Base-by-base conservation (phyloP, 2,113 vertebrate species). In the Cebus imitator region DNA sequence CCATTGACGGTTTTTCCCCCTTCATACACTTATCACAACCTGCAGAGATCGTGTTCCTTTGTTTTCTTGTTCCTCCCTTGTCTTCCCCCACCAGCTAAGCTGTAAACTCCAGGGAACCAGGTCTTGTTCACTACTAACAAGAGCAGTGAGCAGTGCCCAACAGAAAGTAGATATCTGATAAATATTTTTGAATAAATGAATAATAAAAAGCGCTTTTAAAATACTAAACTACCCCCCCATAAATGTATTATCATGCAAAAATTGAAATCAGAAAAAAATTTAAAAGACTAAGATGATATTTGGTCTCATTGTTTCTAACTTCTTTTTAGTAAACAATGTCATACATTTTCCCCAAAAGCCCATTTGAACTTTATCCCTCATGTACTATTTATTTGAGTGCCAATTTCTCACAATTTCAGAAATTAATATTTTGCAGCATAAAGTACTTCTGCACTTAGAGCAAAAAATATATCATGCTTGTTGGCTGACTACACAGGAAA, bases 321-420 rank as follows among this genome's bases (percentile, higher is more conserved):
- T 35, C 94, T 95, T 92, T 89, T 58, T 50, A 96, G 70, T 13
- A 84, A 72, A 58, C 5, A 21, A 14, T 18, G n/a, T 11, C 32
- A 50, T 57, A 30, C 8, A 78, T 85, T 75, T 84, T n/a, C 6
- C 45, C 9, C 14, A 70, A 92, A 52, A 43, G 23, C 30, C 45
- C 12, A 35, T 79, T 97, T 95, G n/a, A 88, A 76, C 58, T 66
- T 86, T 66, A 58, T 2, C 84, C 35, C n/a, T 94, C 6, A 7
- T 92, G 40, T 58, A 30, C 16, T 85, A 5, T 90, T 95, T 84
- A 84, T 40, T 64, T 52, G n/a, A 83, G 23, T 57, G 32, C 18
- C 27, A n/a, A 20, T 85, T 87, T 97, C 55, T 96, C 70, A 64
- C 91, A 52, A 8, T 85, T 86, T 57, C 64, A 27, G 43, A 66